Percentiles rank a stretch among this genome's conserved stretches.
These are phyloP conservation scores for Brachyalestes nurse DNA, from an alignment of 2,797 vertebrate species.

Conservation along the genomic window DNA sequence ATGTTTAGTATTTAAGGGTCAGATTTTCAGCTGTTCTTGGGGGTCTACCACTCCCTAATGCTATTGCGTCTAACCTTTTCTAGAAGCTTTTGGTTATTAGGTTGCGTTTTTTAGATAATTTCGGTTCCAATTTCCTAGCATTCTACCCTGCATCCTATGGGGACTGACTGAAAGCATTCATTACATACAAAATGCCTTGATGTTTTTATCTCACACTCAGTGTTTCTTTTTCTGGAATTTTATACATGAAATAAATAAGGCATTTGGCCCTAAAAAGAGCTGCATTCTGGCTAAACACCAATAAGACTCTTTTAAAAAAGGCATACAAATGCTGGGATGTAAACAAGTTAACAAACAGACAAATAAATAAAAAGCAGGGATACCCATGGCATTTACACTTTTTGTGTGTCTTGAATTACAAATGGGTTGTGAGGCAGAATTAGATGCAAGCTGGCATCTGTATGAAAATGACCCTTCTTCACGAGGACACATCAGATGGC, in stretches of 20 bases:
- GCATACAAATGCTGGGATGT: neutral
- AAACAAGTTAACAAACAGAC: constrained; percentile 64
- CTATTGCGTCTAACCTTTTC: neutral
- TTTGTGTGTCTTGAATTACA: constrained; percentile 16
- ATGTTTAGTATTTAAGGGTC: constrained; percentile 19
- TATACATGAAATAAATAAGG: neutral
- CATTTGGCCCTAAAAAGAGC: neutral
- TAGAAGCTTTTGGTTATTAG: neutral
- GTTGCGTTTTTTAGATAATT: neutral
- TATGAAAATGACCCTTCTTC: neutral
- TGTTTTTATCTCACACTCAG: neutral
- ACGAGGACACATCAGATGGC: constrained; percentile 17
- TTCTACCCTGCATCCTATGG: neutral
- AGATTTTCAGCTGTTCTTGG: constrained; percentile 1
- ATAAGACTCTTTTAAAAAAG: neutral
- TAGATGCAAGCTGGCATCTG: constrained; percentile 16
- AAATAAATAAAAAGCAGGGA: constrained; percentile 65
- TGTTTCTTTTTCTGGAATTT: neutral
- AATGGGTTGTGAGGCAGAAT: neutral
- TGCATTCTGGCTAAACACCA: constrained; percentile 21
- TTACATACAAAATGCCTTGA: neutral
- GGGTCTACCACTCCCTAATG: neutral
- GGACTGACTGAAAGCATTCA: neutral
- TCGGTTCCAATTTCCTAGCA: neutral
- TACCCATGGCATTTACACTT: constrained; percentile 38